Evolutionary conservation across 2,888 invertebrate species (phyloP).

Genomic region (Mythimna loreyi): DNA sequence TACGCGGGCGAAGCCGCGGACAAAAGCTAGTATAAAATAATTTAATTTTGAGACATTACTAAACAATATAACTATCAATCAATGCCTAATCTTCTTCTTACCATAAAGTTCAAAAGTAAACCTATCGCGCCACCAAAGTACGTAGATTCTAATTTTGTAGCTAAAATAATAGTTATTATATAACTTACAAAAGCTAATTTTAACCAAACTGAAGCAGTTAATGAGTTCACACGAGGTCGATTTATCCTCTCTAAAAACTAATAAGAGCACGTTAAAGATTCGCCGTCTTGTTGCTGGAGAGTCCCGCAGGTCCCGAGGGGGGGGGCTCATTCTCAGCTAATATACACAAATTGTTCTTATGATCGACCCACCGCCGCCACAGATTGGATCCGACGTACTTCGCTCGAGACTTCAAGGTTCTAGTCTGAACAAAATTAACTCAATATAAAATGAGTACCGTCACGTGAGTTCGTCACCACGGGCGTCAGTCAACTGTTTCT

Average conservation of each 20-base stretch:
- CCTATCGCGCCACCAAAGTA: no score
- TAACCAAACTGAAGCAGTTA: constrained; percentile 7
- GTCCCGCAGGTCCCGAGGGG: not conserved
- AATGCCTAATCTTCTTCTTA: no score
- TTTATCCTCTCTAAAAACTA: constrained; percentile 32
- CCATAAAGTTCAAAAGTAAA: no score
- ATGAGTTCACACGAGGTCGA: constrained; percentile 16
- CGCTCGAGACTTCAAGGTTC: constrained; percentile 20
- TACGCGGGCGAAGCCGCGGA: no score
- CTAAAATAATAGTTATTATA: not conserved
- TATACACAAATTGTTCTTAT: constrained; percentile 34
- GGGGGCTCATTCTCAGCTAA: constrained; percentile 34
- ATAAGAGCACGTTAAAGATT: constrained; percentile 11
- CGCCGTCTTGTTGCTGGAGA: constrained; percentile 11
- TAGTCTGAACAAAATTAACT: constrained; percentile 25
- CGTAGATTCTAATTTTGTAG: not conserved
- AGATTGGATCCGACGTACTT: constrained; percentile 27
- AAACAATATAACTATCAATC: no score
- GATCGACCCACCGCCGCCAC: constrained; percentile 26
- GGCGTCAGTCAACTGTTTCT: constrained; percentile 17
- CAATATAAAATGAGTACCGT: constrained; percentile 6
- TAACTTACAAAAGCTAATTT: constrained; percentile 26
- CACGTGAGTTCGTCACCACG: not conserved
- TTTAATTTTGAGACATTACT: no score
- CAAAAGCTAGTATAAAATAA: no score